phyloP scores from a whole-genome alignment of 2,113 vertebrate species.

The Pseudorectes ferrugineus region DNA sequence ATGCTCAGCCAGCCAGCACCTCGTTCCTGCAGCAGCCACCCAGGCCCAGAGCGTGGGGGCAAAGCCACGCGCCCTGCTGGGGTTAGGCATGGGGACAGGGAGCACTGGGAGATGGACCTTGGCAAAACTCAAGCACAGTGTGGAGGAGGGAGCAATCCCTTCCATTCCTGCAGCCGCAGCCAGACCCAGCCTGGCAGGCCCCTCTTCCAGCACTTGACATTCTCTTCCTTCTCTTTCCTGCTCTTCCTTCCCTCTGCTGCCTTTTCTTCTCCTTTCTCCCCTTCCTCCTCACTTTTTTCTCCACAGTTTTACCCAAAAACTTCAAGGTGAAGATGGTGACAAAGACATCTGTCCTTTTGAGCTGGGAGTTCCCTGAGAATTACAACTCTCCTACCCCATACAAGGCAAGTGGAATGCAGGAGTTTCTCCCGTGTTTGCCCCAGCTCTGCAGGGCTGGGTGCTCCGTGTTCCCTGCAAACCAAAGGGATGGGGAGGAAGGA shows the following conservation, averaged over 20 bases:
- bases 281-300: conserved; percentile 56
- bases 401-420: conserved; percentile 73
- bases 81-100: background rate
- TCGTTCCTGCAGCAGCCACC: conserved; percentile 63
- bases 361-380: conserved; percentile 93
- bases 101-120: background rate
- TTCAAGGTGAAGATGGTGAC: conserved; percentile 96
- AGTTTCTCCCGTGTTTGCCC: background rate
- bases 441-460: background rate
- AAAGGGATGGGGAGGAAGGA: accelerated
- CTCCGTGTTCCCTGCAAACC: background rate
- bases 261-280: conserved; percentile 33
- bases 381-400: conserved; percentile 82
- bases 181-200: background rate
- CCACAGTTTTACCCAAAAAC: conserved; percentile 94
- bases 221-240: conserved; percentile 7
- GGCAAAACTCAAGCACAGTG: conserved; percentile 24
- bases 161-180: background rate
- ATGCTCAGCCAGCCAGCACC: conserved; percentile 48
- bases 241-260: conserved; percentile 38
- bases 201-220: background rate
- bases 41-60: conserved; percentile 3
- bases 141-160: conserved; percentile 20
- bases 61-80: background rate
- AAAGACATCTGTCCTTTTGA: conserved; percentile 90